Conservation (phyloP, 2,888 invertebrate species). For the Nomada fabriciana region DNA sequence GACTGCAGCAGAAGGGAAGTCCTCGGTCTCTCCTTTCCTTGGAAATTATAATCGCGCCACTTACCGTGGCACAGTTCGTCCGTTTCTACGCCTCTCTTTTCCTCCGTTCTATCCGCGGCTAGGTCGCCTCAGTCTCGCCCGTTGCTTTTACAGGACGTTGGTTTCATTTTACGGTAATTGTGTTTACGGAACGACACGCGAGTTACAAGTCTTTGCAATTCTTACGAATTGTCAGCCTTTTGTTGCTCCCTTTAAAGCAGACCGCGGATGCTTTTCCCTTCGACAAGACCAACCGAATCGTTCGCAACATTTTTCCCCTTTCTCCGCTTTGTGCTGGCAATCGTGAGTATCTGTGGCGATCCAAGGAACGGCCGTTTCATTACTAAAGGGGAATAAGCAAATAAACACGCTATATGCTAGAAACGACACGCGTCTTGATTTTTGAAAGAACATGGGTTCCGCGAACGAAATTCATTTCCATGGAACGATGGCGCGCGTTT, state of each 20-base stretch:
- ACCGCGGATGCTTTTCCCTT: constrained; percentile 14
- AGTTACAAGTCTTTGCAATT: constrained; percentile 71
- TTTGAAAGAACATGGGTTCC: constrained; percentile 11
- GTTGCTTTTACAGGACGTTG: constrained; percentile 47
- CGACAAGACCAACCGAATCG: constrained; percentile 15
- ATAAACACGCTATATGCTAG: neutral
- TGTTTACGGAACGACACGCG: constrained; percentile 76
- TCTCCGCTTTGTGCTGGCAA: neutral
- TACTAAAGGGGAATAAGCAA: neutral
- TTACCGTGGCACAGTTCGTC: constrained; percentile 69
- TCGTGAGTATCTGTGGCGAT: neutral
- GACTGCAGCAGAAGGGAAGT: constrained; percentile 66
- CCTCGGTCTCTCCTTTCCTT: constrained; percentile 66
- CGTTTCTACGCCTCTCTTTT: constrained; percentile 65
- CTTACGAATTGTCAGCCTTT: constrained; percentile 55
- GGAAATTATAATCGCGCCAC: constrained; percentile 81
- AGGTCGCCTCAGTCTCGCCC: constrained; percentile 36
- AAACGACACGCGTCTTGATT: neutral
- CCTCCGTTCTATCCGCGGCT: constrained; percentile 14
- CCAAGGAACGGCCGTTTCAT: constrained; percentile 1
- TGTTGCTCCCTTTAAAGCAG: constrained; percentile 30
- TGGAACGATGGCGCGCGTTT: neutral
- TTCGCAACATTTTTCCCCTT: neutral
- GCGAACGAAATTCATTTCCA: constrained; percentile 27
- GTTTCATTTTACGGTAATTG: constrained; percentile 73